Base-by-base conservation (phyloP, 1,140 invertebrate genomes). In the Cotesia glomerata region DNA sequence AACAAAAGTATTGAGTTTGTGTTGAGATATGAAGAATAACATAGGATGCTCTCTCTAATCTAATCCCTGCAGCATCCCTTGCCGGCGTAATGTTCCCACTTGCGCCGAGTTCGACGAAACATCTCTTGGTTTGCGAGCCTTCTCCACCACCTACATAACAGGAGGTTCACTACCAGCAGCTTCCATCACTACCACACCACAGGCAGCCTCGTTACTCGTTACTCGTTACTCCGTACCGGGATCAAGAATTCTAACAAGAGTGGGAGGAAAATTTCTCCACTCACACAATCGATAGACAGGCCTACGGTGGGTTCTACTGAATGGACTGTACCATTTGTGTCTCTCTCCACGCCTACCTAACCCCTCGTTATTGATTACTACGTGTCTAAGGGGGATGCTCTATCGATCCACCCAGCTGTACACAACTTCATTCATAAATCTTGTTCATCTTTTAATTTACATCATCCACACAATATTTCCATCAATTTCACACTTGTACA, bases 371-470 rank as follows among this genome's bases (percentile, higher is more conserved):
- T 84, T 84, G 82, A 85, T 84, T 84, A 84, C 82, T 84, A 84
- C 77, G 75, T 45, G 39, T 73, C 64, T 39, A 77, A 78, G 77
- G 78, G 80, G 79, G 79, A 79, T 75, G 81, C 81, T 84, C 80
- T 78, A 85, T 85, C 81, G 82, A 85, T 79, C 81, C 83, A 73
- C 74, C 80, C 83, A 84, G 79, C 83, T 82, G 80, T 82, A 81
- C 79, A 81, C 79, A 78, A 77, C 75, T 84, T 85, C 83, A 85
- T 85, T 85, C 83, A 85, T 85, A 82, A 83, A 78, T 84, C 79
- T 45, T 45, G 1, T 26, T 26, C 5, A 45, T 45, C 5, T 78
- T 72, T 72, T 69, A 58, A 78, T 80, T 80, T 77, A 61, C 58
- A 67, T 68, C 54, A 68, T 58, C n/a, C 54, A 34, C 54, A 34